Evolutionary conservation across 2,797 vertebrate genomes (phyloP).

Genomic region (Anabas testudineus): DNA sequence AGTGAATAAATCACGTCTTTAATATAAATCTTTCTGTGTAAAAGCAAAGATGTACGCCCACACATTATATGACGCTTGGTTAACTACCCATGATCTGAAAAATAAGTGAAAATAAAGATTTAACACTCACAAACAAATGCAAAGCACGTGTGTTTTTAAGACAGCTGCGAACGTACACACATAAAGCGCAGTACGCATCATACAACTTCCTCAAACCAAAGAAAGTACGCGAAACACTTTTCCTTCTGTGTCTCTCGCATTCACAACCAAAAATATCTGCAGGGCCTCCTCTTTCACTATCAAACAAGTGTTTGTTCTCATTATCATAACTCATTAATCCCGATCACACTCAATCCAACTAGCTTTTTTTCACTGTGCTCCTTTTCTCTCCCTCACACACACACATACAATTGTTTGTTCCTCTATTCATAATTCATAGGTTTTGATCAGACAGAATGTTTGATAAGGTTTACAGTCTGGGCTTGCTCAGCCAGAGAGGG

Average conservation of each 20-base stretch:
- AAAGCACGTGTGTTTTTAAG: conserved; percentile 14
- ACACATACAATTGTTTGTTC: conserved; percentile 63
- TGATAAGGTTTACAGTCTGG: conserved; percentile 73
- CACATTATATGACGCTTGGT: conserved; percentile 1
- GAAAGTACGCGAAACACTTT: conserved; percentile 54
- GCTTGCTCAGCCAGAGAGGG: conserved; percentile 56
- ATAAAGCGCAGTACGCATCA: conserved; percentile 25
- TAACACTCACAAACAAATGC: conserved; percentile 5
- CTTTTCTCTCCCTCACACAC: conserved; percentile 7
- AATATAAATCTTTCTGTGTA: too few species aligned
- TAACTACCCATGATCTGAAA: background rate
- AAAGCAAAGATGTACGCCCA: background rate
- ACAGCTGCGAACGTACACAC: conserved; percentile 11
- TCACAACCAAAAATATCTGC: conserved; percentile 58
- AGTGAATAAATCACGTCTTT: too few species aligned
- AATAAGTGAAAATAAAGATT: too few species aligned
- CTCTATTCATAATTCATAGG: conserved; percentile 76
- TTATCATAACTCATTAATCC: conserved; percentile 78
- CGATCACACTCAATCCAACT: conserved; percentile 66
- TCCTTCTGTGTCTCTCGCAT: conserved; percentile 33
- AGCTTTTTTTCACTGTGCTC: conserved; percentile 32
- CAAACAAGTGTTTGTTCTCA: conserved; percentile 79
- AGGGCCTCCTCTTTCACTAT: conserved; percentile 65
- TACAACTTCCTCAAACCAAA: conserved; percentile 43
- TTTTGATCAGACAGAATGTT: conserved; percentile 82